These are phyloP conservation scores for Nasonia oneida DNA, from an alignment of 2,888 invertebrate species.

Conservation along the genomic window DNA sequence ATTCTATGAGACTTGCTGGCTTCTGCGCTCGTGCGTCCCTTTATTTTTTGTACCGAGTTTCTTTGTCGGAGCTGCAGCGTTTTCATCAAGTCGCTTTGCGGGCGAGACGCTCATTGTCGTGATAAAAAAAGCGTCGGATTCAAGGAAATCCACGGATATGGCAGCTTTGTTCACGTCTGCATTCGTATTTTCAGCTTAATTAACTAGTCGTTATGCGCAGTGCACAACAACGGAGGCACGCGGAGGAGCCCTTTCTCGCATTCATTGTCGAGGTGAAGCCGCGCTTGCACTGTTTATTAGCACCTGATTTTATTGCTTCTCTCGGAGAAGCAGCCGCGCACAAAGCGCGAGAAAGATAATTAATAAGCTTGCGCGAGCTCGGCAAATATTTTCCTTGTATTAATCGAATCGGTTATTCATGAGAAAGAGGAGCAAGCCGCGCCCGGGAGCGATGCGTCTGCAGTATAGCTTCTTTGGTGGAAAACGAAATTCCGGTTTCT, in stretches of 20 bases:
- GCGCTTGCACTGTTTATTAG: slow-evolving; percentile 42
- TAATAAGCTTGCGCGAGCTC: slow-evolving; percentile 9
- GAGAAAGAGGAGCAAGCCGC: background rate
- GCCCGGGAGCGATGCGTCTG: background rate
- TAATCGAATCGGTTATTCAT: slow-evolving; percentile 31
- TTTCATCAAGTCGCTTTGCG: background rate
- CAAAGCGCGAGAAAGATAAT: slow-evolving; percentile 16
- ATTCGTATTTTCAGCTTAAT: background rate
- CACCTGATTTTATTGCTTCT: slow-evolving; percentile 40
- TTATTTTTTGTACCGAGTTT: too few species aligned
- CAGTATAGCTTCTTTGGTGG: background rate
- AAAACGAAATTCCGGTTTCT: background rate
- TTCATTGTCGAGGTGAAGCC: slow-evolving; percentile 8
- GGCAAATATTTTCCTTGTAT: slow-evolving; percentile 36
- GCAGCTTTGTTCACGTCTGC: background rate
- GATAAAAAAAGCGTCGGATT: background rate
- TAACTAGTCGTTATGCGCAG: background rate
- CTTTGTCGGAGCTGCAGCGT: background rate
- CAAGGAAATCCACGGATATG: background rate
- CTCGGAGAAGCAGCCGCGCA: background rate
- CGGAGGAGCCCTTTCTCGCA: background rate
- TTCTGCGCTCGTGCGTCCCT: background rate
- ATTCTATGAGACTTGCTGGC: slow-evolving; percentile 19
- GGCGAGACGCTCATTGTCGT: background rate
- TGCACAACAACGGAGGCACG: background rate